Evolutionary conservation across 2,888 invertebrate genomes (phyloP).

Genomic region (Rambutsinella grinnellia): DNA sequence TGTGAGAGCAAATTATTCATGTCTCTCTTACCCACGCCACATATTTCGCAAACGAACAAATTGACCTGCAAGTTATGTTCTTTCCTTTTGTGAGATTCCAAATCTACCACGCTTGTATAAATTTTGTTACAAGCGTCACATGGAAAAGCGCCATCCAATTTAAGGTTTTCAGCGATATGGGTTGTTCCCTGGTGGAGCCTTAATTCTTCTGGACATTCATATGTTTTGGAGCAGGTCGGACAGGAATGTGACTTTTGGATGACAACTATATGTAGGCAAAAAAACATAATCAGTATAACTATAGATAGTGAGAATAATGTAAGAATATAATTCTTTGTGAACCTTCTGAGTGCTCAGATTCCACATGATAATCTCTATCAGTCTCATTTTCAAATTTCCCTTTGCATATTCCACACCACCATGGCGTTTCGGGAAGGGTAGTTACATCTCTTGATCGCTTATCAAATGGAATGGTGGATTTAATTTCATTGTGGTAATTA

Average conservation of each 20-base stretch:
- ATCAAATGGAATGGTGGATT: too few species aligned
- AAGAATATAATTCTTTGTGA: too few species aligned
- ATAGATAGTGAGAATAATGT: too few species aligned
- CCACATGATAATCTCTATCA: background rate
- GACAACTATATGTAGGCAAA: too few species aligned
- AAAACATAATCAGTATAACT: too few species aligned
- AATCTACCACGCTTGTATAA: background rate
- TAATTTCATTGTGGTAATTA: too few species aligned
- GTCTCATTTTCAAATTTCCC: slow-evolving; percentile 7
- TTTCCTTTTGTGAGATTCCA: slow-evolving; percentile 4
- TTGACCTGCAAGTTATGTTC: slow-evolving; percentile 11
- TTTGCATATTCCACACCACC: slow-evolving; percentile 23
- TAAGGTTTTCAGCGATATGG: too few species aligned
- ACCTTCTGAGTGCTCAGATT: background rate
- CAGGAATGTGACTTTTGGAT: background rate
- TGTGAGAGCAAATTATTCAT: too few species aligned
- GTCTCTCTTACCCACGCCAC: slow-evolving; percentile 28
- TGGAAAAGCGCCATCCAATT: too few species aligned
- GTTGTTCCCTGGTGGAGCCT: background rate
- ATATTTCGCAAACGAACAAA: slow-evolving; percentile 13
- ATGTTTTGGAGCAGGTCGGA: background rate
- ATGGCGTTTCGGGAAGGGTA: slow-evolving; percentile 6
- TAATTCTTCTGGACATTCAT: background rate
- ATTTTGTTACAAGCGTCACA: background rate
- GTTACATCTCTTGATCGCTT: too few species aligned